These are phyloP conservation scores for Osmerus mordax DNA, from an alignment of 2,113 vertebrate genomes.

Conservation along the genomic window DNA sequence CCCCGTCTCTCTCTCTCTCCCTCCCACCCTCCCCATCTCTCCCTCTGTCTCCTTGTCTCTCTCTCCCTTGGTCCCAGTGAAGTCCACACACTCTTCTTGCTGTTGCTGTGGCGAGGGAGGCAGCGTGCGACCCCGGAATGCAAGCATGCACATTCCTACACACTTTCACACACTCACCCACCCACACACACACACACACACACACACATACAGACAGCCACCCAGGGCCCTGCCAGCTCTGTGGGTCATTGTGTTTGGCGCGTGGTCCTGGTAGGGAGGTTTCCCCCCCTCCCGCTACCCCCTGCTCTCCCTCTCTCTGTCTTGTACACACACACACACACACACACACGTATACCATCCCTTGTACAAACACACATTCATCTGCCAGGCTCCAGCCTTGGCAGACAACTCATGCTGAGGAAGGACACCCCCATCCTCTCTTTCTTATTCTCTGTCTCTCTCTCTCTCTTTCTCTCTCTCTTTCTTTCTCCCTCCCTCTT, in stretches of 20 bases:
- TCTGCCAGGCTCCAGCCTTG: constrained; percentile 63
- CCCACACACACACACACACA: constrained; percentile 12
- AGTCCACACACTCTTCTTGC: not conserved
- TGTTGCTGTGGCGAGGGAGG: constrained; percentile 44
- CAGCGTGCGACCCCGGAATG: constrained; percentile 60
- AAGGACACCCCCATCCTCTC: constrained; percentile 42
- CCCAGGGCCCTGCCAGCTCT: constrained; percentile 61
- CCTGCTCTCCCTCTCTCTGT: not conserved
- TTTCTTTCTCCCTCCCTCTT: not conserved
- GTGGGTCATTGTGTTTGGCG: constrained; percentile 72
- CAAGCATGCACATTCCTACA: constrained; percentile 46
- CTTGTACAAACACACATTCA: constrained; percentile 1
- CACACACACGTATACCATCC: constrained; percentile 33
- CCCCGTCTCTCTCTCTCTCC: not conserved
- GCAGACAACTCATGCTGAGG: constrained; percentile 69
- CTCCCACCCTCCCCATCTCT: not conserved
- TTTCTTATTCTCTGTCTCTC: constrained; percentile 23
- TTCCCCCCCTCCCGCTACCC: constrained; percentile 31
- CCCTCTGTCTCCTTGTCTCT: not conserved
- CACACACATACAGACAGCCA: constrained; percentile 24
- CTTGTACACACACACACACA: not conserved
- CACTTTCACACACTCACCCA: constrained; percentile 20
- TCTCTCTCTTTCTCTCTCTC: not conserved
- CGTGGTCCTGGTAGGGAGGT: constrained; percentile 60
- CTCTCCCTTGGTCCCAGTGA: not conserved